These are phyloP conservation scores for Drosophila testacea DNA, from an alignment of 2,888 invertebrate genomes.

Conservation along the genomic window DNA sequence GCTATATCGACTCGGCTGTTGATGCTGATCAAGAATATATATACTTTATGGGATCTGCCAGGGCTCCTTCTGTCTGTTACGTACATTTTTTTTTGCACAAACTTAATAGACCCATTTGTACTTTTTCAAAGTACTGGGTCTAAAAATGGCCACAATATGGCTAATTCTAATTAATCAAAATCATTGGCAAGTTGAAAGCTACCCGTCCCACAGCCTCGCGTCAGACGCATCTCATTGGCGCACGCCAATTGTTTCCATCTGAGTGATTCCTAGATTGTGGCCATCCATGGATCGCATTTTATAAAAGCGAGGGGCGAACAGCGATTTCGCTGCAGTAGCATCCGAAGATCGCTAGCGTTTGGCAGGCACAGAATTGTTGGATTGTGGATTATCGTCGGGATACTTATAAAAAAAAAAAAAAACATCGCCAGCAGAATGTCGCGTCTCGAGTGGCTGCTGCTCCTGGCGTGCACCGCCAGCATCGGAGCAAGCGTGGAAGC, in stretches of 20 bases:
- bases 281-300: slow-evolving; percentile 65
- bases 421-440: slow-evolving; percentile 46
- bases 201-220: neutral
- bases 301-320: slow-evolving; percentile 81
- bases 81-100: too few relatives aligned
- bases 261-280: slow-evolving; percentile 67
- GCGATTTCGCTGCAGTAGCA: slow-evolving; percentile 82
- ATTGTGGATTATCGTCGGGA: slow-evolving; percentile 33
- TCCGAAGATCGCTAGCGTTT: slow-evolving; percentile 53
- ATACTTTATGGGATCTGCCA: too few relatives aligned
- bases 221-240: slow-evolving; percentile 53
- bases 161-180: slow-evolving; percentile 67
- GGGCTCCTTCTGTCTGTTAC: too few relatives aligned
- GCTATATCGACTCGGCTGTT: too few relatives aligned
- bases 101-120: too few relatives aligned
- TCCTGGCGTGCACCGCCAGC: slow-evolving; percentile 61
- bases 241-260: slow-evolving; percentile 83
- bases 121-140: too few relatives aligned
- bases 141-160: slow-evolving; percentile 50
- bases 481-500: slow-evolving; percentile 30
- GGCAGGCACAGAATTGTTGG: slow-evolving; percentile 27
- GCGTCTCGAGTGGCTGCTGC: slow-evolving; percentile 69
- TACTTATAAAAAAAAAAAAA: neutral
- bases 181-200: slow-evolving; percentile 10
- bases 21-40: too few relatives aligned